Percentiles rank a stretch among this genome's conserved stretches.
phyloP scores from a whole-genome alignment of 2,797 vertebrate genomes.

The Ctenopoma multispine region DNA sequence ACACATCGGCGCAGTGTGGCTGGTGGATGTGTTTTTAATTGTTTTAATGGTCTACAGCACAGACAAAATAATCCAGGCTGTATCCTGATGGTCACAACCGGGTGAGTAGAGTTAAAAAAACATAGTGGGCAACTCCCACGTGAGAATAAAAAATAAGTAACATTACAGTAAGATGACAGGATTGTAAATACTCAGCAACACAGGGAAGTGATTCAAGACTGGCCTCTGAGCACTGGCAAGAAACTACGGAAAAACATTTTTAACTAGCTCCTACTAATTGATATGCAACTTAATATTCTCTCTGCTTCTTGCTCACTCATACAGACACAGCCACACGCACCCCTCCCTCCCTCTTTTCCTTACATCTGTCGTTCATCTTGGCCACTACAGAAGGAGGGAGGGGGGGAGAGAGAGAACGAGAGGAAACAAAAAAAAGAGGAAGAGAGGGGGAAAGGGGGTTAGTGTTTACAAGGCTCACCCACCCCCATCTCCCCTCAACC shows the following conservation, averaged over 20 bases:
- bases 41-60: too few relatives aligned
- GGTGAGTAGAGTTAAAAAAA: not conserved
- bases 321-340: constrained; percentile 71
- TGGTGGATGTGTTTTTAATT: too few relatives aligned
- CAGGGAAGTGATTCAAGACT: constrained; percentile 27
- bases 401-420: constrained; percentile 82
- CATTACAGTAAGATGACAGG: constrained; percentile 13
- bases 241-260: constrained; percentile 36
- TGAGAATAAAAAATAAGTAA: constrained; percentile 22
- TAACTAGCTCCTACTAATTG: constrained; percentile 44
- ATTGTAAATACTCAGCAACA: constrained; percentile 32
- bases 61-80: too few relatives aligned
- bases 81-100: too few relatives aligned
- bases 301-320: constrained; percentile 60
- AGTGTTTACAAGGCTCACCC: constrained; percentile 81
- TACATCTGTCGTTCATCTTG: constrained; percentile 89
- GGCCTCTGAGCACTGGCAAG: constrained; percentile 48
- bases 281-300: constrained; percentile 43
- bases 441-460: constrained; percentile 86
- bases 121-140: constrained; percentile 18
- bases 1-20: too few relatives aligned
- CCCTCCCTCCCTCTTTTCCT: constrained; percentile 82
- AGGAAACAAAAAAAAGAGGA: constrained; percentile 84
- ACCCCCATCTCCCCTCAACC: constrained; percentile 75
- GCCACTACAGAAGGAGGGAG: constrained; percentile 87